phyloP scores from a whole-genome alignment of 2,113 vertebrate genomes.

The Tringa solitaria region DNA sequence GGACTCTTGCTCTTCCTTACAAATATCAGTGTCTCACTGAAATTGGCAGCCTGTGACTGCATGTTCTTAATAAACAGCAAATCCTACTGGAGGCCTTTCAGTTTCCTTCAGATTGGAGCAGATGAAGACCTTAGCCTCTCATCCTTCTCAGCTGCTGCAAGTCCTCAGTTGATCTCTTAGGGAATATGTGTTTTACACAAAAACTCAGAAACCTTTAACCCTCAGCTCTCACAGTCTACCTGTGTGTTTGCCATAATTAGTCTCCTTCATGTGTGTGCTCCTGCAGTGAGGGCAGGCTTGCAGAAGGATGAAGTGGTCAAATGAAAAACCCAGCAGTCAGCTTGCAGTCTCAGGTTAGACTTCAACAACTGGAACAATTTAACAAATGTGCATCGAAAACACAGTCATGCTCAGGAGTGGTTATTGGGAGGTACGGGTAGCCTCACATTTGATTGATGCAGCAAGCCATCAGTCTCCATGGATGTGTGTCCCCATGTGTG shows the following conservation, averaged over 20 bases:
- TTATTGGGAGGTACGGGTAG: background rate
- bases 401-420: accelerated
- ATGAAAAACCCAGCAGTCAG: background rate
- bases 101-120: background rate
- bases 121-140: background rate
- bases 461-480: accelerated
- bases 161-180: background rate
- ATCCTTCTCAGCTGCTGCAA: background rate
- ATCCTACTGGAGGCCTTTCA: background rate
- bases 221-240: background rate
- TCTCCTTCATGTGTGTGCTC: accelerated
- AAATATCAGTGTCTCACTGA: background rate
- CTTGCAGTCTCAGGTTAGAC: background rate
- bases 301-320: background rate
- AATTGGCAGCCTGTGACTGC: background rate
- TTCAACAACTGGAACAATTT: background rate
- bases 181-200: background rate
- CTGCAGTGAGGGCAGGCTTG: background rate
- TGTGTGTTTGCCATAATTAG: background rate
- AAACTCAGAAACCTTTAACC: background rate
- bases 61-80: background rate
- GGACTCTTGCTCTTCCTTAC: background rate
- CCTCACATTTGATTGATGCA: accelerated
- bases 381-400: background rate
- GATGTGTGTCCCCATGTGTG: accelerated